Base-by-base conservation (phyloP, 2,888 invertebrate genomes). In the Phengaris arion region DNA sequence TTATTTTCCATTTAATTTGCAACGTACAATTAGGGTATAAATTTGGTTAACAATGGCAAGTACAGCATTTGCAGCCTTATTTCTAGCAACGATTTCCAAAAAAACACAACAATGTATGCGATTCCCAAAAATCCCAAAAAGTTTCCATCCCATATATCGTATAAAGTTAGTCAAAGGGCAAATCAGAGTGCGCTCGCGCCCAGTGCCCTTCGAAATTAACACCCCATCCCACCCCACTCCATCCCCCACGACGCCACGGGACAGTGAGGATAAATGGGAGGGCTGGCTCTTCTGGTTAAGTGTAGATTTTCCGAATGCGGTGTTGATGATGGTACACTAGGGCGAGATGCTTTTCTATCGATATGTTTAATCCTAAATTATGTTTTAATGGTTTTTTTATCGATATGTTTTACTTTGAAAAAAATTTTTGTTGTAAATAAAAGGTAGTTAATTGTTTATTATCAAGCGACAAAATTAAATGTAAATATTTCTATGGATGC, bases 241-340 rank as follows among this genome's bases (percentile, higher is more conserved):
- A 75, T 79, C 77, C 76, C 74, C 83, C 84, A 81, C 84, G 82
- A 84, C 83, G 86, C 90, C 89, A 89, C 89, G 91, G 92, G 91
- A 83, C 84, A 92, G 92, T 91, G 92, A 92, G 93, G 93, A 93
- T 93, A 93, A 93, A 93, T 93, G 93, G 93, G 92, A 92, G 93
- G 93, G 93, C 92, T 91, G 93, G 91, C 90, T 92, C 92, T 91
- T 89, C 92, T 93, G 93, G 93, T 92, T 93, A 93, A 93, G 93
- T 93, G 93, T 93, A 93, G 93, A 93, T 93, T 93, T 93, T 93
- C 93, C 92, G 91, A 93, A 93, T 93, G 93, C 93, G 93, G 93
- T 93, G 93, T 93, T 93, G 93, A 93, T 93, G 93, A 93, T 89
- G 91, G 91, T 87, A 85, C 81, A 68, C 68, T 86, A 86, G 85